Conservation (phyloP, 2,888 invertebrate species). For the Catocala sponsa region DNA sequence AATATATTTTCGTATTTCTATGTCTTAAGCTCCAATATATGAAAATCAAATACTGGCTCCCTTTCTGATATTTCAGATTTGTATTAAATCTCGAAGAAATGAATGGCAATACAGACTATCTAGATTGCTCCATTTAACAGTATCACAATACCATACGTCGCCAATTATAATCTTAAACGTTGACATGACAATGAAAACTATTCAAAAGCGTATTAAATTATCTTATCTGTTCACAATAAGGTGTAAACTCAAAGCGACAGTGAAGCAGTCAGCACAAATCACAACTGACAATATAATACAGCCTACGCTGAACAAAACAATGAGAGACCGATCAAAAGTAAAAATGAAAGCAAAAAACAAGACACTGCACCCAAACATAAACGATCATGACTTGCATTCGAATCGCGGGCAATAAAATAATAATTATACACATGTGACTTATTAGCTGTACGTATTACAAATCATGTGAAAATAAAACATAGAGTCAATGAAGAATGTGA, state of each 20-base stretch:
- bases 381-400: slow-evolving; percentile 80
- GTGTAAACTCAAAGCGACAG: slow-evolving; percentile 57
- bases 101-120: neutral
- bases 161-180: slow-evolving; percentile 37
- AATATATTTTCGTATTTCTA: no score
- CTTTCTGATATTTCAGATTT: no score
- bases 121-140: slow-evolving; percentile 2
- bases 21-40: no score
- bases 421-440: slow-evolving; percentile 87
- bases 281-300: slow-evolving; percentile 64
- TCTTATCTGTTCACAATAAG: slow-evolving; percentile 54
- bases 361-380: slow-evolving; percentile 72
- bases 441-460: slow-evolving; percentile 79
- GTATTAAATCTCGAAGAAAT: no score
- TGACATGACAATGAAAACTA: slow-evolving; percentile 48
- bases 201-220: slow-evolving; percentile 37
- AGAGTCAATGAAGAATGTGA: slow-evolving; percentile 16
- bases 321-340: slow-evolving; percentile 67
- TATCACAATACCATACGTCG: slow-evolving; percentile 45
- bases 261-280: slow-evolving; percentile 61
- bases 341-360: slow-evolving; percentile 65
- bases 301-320: slow-evolving; percentile 76
- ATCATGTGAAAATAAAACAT: slow-evolving; percentile 71
- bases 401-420: slow-evolving; percentile 83
- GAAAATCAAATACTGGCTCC: no score